These are phyloP conservation scores for Bradypus variegatus DNA, from an alignment of 2,797 vertebrate species.

Conservation along the genomic window DNA sequence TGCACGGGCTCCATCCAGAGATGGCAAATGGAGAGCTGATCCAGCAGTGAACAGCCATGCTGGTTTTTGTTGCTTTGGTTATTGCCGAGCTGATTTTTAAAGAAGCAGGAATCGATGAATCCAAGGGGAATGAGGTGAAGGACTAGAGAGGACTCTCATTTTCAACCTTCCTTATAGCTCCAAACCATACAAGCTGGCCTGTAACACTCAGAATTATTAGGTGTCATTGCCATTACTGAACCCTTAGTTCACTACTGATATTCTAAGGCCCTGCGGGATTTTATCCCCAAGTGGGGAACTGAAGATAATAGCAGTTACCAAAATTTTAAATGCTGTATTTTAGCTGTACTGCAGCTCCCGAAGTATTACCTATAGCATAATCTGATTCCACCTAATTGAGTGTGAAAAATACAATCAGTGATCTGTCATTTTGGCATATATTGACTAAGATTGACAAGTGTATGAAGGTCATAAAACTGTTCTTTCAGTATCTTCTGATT, in stretches of 20 bases:
- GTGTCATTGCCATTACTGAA: background rate
- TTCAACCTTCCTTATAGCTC: background rate
- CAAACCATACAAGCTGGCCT: background rate
- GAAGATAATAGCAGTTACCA: background rate
- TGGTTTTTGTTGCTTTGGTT: background rate
- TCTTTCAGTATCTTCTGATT: background rate
- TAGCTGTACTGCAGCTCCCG: background rate
- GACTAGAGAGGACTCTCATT: background rate
- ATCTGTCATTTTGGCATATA: background rate
- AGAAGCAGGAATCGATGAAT: background rate
- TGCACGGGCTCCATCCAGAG: no score
- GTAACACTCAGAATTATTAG: background rate
- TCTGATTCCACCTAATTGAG: background rate
- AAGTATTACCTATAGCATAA: background rate
- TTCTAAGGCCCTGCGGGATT: background rate
- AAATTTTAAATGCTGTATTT: background rate
- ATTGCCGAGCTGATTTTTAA: background rate
- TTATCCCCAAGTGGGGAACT: background rate
- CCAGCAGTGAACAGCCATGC: background rate
- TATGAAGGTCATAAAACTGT: background rate
- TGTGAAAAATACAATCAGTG: background rate
- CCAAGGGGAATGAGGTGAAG: background rate
- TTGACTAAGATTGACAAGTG: background rate
- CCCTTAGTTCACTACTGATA: background rate
- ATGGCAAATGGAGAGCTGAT: no score